Conservation (phyloP, 2,113 vertebrate genomes). For the Zapornia atra region DNA sequence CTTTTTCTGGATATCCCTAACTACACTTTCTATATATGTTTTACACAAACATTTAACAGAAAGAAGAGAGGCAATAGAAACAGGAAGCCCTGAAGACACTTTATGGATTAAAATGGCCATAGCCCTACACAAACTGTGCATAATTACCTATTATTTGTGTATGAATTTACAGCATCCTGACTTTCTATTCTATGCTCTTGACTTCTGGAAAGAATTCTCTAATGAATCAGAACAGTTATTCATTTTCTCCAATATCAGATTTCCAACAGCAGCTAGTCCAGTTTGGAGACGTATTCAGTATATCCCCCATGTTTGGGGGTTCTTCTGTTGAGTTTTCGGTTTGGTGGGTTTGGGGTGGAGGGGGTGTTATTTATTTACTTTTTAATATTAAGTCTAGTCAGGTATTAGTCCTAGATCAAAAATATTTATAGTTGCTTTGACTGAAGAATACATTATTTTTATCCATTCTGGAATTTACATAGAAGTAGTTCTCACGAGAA, state of each 20-base stretch:
- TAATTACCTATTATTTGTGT: background rate
- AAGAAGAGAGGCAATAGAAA: background rate
- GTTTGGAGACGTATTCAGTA: background rate
- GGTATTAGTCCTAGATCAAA: background rate
- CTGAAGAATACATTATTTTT: background rate
- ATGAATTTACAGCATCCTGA: background rate
- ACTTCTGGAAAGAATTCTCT: background rate
- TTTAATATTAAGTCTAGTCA: background rate
- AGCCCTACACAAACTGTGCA: background rate
- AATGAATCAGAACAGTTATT: background rate
- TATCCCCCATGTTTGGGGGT: background rate
- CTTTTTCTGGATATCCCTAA: background rate
- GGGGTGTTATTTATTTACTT: background rate
- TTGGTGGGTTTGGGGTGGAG: background rate
- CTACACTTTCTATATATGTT: background rate
- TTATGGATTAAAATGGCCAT: background rate
- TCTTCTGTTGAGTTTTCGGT: rapidly evolving
- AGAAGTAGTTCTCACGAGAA: background rate
- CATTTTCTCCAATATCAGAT: background rate
- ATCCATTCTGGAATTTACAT: background rate
- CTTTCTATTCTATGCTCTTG: background rate
- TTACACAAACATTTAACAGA: background rate
- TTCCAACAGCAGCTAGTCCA: background rate
- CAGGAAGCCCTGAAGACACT: background rate
- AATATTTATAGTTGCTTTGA: background rate